Evolutionary conservation across 2,888 invertebrate genomes (phyloP).

Genomic region (Macroteleia sp.): DNA sequence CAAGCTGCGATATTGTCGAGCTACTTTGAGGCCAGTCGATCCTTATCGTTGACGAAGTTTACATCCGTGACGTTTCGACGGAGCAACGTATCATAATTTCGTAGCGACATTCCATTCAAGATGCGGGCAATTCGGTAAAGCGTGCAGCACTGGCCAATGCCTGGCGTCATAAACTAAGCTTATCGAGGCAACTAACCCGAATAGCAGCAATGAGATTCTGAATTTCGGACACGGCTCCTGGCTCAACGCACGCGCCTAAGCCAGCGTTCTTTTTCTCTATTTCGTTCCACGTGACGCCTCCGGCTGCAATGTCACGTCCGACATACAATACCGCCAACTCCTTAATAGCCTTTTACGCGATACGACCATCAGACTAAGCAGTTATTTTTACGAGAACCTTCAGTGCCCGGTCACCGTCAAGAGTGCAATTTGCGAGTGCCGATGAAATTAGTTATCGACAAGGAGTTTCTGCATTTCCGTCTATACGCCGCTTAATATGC

Average conservation of each 20-base stretch:
- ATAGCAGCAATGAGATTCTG: conserved; percentile 61
- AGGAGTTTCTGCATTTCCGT: conserved; percentile 29
- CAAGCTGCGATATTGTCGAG: conserved; percentile 42
- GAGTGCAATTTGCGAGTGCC: conserved; percentile 32
- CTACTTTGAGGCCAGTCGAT: conserved; percentile 43
- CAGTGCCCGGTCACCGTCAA: not conserved
- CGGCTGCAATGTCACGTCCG: conserved; percentile 69
- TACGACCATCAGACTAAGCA: conserved; percentile 26
- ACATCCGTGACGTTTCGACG: conserved; percentile 52
- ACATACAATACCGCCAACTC: conserved; percentile 70
- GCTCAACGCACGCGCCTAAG: conserved; percentile 55
- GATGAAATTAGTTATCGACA: conserved; percentile 45
- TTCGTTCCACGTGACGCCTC: conserved; percentile 65
- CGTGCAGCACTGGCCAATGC: conserved; percentile 33
- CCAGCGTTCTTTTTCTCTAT: conserved; percentile 49
- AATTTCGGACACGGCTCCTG: conserved; percentile 58
- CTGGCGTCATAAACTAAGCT: conserved; percentile 55
- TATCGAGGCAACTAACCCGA: conserved; percentile 61
- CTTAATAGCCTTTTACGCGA: conserved; percentile 69
- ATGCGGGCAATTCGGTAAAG: conserved; percentile 44
- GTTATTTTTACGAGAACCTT: conserved; percentile 55
- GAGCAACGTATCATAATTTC: conserved; percentile 52
- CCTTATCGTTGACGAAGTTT: conserved; percentile 38
- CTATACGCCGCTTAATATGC: conserved; percentile 14
- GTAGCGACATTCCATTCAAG: conserved; percentile 53